Evolutionary conservation across 2,888 invertebrate species (phyloP).

Genomic region (Lissocephala sabroskyi): DNA sequence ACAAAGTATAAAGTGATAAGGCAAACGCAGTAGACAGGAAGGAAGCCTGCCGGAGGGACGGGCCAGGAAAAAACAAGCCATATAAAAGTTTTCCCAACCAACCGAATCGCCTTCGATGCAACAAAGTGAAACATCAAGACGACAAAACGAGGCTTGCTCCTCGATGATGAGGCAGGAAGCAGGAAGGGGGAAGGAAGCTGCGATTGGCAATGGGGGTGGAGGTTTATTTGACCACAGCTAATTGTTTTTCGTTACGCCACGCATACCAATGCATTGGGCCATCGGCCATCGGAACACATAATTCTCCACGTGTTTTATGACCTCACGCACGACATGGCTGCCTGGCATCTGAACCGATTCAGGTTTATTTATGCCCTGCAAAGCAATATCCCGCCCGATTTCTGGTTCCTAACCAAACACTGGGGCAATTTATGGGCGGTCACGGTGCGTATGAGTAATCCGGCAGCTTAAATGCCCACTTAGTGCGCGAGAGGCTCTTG

Average conservation of each 20-base stretch:
- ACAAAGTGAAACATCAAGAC: constrained; percentile 4
- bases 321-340: constrained; percentile 59
- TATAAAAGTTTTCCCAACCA: constrained; percentile 38
- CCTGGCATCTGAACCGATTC: constrained; percentile 21
- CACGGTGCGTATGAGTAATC: constrained; percentile 17
- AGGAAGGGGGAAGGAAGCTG: no score
- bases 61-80: constrained; percentile 33
- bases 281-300: constrained; percentile 33
- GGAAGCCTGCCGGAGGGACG: no score
- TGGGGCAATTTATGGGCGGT: constrained; percentile 49
- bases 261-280: constrained; percentile 60
- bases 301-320: constrained; percentile 57
- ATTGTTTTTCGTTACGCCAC: constrained; percentile 61
- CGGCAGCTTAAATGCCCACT: constrained; percentile 23
- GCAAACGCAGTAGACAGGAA: constrained; percentile 23
- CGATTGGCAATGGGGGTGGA: no score
- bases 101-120: constrained; percentile 8
- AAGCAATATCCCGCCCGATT: no score
- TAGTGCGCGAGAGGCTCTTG: constrained; percentile 18
- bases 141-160: constrained; percentile 10
- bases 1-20: constrained; percentile 53
- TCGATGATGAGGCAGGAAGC: no score
- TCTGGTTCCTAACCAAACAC: no score
- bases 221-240: constrained; percentile 57
- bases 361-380: constrained; percentile 29